Percentiles rank a stretch among this genome's conserved stretches.
Conservation (phyloP, 2,797 vertebrate genomes). For the Diglossa cyanea region DNA sequence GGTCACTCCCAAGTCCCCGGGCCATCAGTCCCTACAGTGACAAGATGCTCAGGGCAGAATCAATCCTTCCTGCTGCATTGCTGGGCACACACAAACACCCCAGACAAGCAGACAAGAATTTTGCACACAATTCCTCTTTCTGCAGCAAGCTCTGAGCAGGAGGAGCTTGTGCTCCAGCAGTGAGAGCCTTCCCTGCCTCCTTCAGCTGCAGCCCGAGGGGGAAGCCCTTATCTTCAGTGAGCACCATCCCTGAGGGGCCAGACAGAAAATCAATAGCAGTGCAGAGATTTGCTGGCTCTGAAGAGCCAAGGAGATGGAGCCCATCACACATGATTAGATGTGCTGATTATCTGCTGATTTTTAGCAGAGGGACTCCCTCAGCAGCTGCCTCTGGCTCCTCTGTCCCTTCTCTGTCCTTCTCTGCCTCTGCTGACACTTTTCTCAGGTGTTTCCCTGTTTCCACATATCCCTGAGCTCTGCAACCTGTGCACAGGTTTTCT, state of each 20-base stretch:
- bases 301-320: not conserved
- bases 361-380: not conserved
- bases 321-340: not conserved
- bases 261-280: constrained; percentile 16
- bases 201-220: not conserved
- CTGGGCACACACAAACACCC: not conserved
- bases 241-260: not conserved
- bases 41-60: not conserved
- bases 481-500: not conserved
- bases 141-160: not conserved
- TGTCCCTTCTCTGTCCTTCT: not conserved
- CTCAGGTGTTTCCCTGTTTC: not conserved
- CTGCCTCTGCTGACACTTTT: not conserved
- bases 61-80: not conserved
- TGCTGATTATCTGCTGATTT: not conserved
- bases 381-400: not conserved
- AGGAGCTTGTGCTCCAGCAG: not conserved
- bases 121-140: not conserved
- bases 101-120: not conserved
- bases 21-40: not conserved
- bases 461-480: not conserved
- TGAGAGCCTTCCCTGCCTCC: not conserved
- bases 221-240: constrained; percentile 1
- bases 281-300: constrained; percentile 15
- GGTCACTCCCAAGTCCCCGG: not conserved